Percentiles rank a stretch among this genome's conserved stretches.
These are phyloP conservation scores for Mus pahari DNA, from an alignment of 2,113 vertebrate species.

Conservation along the genomic window DNA sequence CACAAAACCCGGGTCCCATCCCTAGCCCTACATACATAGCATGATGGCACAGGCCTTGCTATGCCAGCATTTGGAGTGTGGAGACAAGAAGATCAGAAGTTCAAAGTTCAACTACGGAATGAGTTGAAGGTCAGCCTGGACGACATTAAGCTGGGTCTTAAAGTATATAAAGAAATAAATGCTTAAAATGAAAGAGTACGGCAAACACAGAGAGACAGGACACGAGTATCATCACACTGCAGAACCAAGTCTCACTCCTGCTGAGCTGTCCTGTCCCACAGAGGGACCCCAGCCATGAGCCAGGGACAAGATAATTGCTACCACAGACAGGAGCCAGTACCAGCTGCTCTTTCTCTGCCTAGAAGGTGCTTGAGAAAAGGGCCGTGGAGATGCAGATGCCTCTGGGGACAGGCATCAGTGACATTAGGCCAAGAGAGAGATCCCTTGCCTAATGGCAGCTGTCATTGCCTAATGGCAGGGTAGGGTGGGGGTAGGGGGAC, in stretches of 20 bases:
- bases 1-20: too few species aligned
- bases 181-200: neutral
- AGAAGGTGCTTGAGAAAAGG: neutral
- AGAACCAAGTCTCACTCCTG: neutral
- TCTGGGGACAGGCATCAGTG: neutral
- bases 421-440: neutral
- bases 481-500: too few species aligned
- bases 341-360: neutral
- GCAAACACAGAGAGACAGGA: neutral
- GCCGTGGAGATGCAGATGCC: neutral
- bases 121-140: neutral
- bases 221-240: neutral
- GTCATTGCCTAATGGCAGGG: neutral
- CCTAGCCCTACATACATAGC: neutral
- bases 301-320: neutral
- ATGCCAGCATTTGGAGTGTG: neutral
- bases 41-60: neutral
- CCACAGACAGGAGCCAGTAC: neutral
- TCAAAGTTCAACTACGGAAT: neutral
- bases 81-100: neutral
- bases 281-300: neutral
- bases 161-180: neutral
- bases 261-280: neutral
- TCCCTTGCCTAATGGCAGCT: neutral
- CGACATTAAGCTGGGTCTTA: neutral